A percentile compares a stretch with the other conserved stretches of the same genome.
These are phyloP conservation scores for Agapostemon virescens DNA, from an alignment of 2,888 invertebrate species.

Conservation along the genomic window DNA sequence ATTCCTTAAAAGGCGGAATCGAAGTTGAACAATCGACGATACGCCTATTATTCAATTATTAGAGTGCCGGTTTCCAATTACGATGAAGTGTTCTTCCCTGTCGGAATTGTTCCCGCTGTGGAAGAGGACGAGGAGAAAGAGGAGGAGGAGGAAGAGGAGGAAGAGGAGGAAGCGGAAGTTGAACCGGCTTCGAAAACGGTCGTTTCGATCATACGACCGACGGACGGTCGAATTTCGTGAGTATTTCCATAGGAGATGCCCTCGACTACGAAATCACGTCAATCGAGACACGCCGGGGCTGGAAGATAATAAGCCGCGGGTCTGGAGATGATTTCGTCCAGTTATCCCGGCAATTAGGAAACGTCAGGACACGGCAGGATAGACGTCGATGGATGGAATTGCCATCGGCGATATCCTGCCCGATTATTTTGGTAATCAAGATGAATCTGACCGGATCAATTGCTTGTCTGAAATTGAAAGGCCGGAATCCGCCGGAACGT, in stretches of 20 bases:
- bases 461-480: not conserved
- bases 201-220: not conserved
- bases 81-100: not conserved
- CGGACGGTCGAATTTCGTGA: conserved; percentile 5
- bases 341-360: conserved; percentile 45
- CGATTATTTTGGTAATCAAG: conserved; percentile 18
- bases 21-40: conserved; percentile 12
- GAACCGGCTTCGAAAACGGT: conserved; percentile 10
- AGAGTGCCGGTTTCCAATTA: conserved; percentile 34
- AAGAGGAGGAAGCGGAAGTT: not conserved
- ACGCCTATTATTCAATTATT: not conserved
- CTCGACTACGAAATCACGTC: conserved; percentile 4
- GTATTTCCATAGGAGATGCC: not conserved
- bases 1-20: not conserved
- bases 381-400: conserved; percentile 34
- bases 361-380: conserved; percentile 18
- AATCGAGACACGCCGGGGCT: conserved; percentile 11
- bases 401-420: conserved; percentile 3
- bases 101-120: not conserved
- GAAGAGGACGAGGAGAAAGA: not conserved
- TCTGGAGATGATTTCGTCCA: conserved; percentile 31
- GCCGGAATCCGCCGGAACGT: not conserved
- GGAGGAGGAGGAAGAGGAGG: too few relatives aligned
- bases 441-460: conserved; percentile 12
- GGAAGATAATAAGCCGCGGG: conserved; percentile 33